Evolutionary conservation across 2,888 invertebrate species (phyloP), one percentile per base, ranked within the genome.

Genomic region (Hypomecis atomaria): DNA sequence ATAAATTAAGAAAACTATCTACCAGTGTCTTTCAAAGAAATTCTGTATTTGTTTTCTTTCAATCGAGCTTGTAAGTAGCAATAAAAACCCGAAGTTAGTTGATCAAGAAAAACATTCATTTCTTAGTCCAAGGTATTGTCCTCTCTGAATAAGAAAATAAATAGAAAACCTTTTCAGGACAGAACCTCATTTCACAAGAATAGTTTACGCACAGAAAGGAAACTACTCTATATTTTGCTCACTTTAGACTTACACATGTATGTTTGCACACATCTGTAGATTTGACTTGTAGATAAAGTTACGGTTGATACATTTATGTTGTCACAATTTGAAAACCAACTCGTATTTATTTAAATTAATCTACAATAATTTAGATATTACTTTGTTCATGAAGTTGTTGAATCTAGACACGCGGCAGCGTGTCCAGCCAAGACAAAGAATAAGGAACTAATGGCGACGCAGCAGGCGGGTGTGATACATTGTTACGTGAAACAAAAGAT

Each of bases 101-200:
- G 52, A 52, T 40, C 49, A 37, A 50, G 37, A 50, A 37, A 50
- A 50, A 50, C 49, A 37, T 13, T 13, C 13, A 37, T 50, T 37
- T 36, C 37, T 13, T 37, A 50, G 49, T 6, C 34, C 47, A 6
- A 37, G 13, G 11, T 37, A 8, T 37, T n/a, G 49, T 40, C 52
- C 55, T 8, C 37, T 7, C 37, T 11, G 37, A 56, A 45, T 45
- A 45, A 45, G 6, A 37, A 56, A 45, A 45, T 13, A 37, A 55
- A 36, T 4, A 45, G 45, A 37, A 56, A 45, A 6, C 36, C 13
- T 45, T 38, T 13, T 11, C 13, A 45, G 34, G 11, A 44, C 13
- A 56, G n/a, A 36, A 38, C 5, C 23, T 45, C 55, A 55, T 45
- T 54, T 37, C 36, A 6, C 9, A 11, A 4, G 55, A 56, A 37